Base-by-base conservation (phyloP, 2,113 vertebrate species). In the Larimichthys polyactis region DNA sequence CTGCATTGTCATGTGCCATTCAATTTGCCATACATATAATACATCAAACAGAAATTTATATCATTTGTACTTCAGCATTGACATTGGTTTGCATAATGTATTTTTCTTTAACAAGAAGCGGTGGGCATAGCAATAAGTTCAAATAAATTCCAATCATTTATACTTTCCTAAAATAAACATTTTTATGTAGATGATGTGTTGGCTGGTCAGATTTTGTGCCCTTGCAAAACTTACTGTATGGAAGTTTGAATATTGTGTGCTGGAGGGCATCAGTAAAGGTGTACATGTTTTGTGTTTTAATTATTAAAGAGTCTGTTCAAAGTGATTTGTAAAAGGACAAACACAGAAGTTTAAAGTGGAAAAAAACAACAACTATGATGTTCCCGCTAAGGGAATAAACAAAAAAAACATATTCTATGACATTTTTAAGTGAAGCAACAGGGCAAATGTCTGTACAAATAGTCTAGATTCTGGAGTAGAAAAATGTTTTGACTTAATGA, bases 401-500 rank as follows among this genome's bases (percentile, higher is more conserved):
- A 57, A 15, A 66, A 19, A 66, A 19, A 69, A 79, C 3, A 48
- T 4, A 55, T 49, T 24, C 5, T 29, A 5, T 72, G 55, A 73
- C 19, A 73, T 80, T 70, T 71, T 29, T 11, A 71, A 66, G 63
- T 65, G 58, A 66, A 68, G 40, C 78, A 90, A 83, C 46, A 36
- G 54, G 60, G 54, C 49, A 83, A 73, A 84, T 70, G 44, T 22
- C 17, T 68, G 7, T 40, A 60, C 60, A 72, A 65, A 51, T 69
- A 71, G 36, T 72, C 24, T 57, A 55, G 17, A 32, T 71, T 91
- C 43, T 70, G 80, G 46, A 75, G 58, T 32, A 46, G 43, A 59
- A 78, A 71, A 46, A 68, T 40, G 48, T n/a, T 86, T 78, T 75
- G 65, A 81, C 58, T 75, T 73, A 59, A 85, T 78, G 29, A 74